Evolutionary conservation across 2,797 vertebrate genomes (phyloP).

Genomic region (Pipistrellus kuhlii): DNA sequence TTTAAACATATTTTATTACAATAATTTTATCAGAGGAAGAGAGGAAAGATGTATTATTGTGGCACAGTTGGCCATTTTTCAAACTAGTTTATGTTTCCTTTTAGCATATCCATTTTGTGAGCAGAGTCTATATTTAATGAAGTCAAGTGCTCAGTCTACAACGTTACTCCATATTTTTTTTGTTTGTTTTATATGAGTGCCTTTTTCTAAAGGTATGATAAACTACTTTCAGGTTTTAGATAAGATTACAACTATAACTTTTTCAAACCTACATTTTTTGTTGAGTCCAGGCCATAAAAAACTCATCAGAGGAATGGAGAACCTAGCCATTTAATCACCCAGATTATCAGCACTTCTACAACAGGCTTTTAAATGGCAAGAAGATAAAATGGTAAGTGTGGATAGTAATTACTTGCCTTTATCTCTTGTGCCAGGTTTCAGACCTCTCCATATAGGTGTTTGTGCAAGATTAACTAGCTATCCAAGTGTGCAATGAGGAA

Average conservation of each 20-base stretch:
- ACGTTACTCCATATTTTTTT: constrained; percentile 12
- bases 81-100: neutral
- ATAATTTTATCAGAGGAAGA: constrained; percentile 8
- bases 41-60: neutral
- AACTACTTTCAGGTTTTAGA: constrained; percentile 62
- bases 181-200: constrained; percentile 38
- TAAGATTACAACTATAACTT: constrained; percentile 61
- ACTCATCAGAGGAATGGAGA: constrained; percentile 27
- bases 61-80: neutral
- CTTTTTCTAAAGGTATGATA: constrained; percentile 61
- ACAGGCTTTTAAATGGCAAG: constrained; percentile 67
- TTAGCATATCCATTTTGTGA: neutral
- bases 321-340: constrained; percentile 65
- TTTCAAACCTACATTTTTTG: constrained; percentile 68
- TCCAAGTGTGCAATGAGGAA: constrained; percentile 71
- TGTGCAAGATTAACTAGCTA: constrained; percentile 77
- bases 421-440: constrained; percentile 61
- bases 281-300: constrained; percentile 46
- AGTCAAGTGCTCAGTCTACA: neutral
- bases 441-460: constrained; percentile 49
- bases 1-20: neutral
- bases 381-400: constrained; percentile 69
- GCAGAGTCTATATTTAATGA: neutral
- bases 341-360: constrained; percentile 66
- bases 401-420: constrained; percentile 64